Percentiles rank a stretch among this genome's conserved stretches.
These are phyloP conservation scores for Pseudorasbora parva DNA, from an alignment of 2,113 vertebrate species.

Conservation along the genomic window DNA sequence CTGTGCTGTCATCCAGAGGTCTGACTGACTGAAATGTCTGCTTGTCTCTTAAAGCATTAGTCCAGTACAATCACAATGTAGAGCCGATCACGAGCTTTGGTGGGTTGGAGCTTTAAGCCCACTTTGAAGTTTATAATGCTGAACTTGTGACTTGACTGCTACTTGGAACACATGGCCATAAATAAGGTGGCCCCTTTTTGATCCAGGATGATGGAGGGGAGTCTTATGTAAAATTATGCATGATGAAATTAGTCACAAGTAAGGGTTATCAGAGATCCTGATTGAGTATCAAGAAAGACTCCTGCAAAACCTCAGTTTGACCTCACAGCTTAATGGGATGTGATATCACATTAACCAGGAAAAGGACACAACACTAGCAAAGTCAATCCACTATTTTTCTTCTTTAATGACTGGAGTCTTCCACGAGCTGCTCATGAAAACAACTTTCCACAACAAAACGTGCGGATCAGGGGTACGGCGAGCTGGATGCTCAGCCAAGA, in stretches of 20 bases:
- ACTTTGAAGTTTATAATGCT: constrained; percentile 74
- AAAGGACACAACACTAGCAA: background rate
- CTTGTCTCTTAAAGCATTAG: background rate
- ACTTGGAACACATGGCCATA: constrained; percentile 62
- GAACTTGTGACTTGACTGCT: constrained; percentile 69
- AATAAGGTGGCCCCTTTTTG: constrained; percentile 42
- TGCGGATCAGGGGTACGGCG: constrained; percentile 1
- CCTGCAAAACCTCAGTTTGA: background rate
- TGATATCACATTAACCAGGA: background rate
- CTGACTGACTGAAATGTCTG: background rate
- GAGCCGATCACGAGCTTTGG: constrained; percentile 66
- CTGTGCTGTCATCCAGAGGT: constrained; percentile 4
- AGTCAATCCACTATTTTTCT: background rate
- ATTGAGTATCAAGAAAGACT: background rate
- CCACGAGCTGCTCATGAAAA: background rate
- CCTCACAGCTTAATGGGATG: background rate
- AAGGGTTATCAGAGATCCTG: background rate
- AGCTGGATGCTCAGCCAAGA: constrained; percentile 19
- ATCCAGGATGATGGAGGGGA: background rate
- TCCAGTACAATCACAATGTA: constrained; percentile 53
- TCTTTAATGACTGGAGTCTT: constrained; percentile 7
- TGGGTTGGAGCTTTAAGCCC: constrained; percentile 66
- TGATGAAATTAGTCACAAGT: background rate
- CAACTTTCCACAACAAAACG: constrained; percentile 13
- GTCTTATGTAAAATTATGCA: background rate